phyloP scores from a whole-genome alignment of 2,113 vertebrate species.

The Patagioenas fasciata region DNA sequence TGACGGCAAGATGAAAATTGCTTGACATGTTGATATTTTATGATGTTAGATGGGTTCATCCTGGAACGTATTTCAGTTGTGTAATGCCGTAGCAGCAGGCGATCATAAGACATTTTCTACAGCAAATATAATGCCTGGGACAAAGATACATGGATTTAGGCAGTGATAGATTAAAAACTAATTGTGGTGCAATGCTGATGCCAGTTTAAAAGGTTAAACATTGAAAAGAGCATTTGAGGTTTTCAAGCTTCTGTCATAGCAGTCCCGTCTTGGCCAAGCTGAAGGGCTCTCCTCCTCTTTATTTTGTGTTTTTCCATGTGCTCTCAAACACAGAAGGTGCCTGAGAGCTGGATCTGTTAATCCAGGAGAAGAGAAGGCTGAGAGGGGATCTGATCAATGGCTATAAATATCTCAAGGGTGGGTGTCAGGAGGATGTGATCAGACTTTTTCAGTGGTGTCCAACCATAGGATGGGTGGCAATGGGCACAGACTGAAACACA shows the following conservation, averaged over 20 bases:
- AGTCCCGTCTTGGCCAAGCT: background rate
- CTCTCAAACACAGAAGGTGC: background rate
- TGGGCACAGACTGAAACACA: too few relatives aligned
- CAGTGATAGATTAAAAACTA: slow-evolving; percentile 17
- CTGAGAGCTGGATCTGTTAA: background rate
- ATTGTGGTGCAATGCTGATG: background rate
- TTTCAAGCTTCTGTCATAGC: background rate
- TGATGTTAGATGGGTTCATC: background rate
- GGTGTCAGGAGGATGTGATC: too few relatives aligned
- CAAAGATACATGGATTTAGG: background rate
- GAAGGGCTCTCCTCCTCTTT: background rate
- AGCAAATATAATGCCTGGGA: background rate
- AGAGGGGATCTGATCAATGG: too few relatives aligned
- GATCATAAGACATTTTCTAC: background rate
- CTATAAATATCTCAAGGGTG: too few relatives aligned
- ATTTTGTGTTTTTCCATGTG: background rate
- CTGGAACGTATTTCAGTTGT: background rate
- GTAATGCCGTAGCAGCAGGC: background rate
- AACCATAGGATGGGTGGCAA: too few relatives aligned
- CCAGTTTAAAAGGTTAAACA: slow-evolving; percentile 37
- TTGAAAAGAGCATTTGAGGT: background rate
- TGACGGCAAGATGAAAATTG: background rate
- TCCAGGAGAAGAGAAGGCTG: too few relatives aligned
- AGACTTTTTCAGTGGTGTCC: too few relatives aligned
- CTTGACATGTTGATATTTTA: background rate